A percentile compares a stretch with the other conserved stretches of the same genome.
Conservation (phyloP, 2,113 vertebrate species). For the Brachionichthys hirsutus region DNA sequence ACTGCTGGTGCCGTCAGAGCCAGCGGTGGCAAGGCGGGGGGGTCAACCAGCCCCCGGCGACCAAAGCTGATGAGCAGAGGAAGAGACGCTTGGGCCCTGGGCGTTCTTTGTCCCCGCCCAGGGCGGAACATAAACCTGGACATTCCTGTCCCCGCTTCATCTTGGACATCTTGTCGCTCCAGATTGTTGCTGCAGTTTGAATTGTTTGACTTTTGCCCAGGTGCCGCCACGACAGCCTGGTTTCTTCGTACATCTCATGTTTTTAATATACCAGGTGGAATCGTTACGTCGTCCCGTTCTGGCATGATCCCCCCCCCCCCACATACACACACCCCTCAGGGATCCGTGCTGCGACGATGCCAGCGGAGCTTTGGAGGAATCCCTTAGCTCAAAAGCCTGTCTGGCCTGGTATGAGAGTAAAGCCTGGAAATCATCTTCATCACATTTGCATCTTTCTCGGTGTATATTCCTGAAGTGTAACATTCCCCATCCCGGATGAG, state of each 20-base stretch:
- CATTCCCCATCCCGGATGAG: slow-evolving; percentile 56
- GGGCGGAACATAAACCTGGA: slow-evolving; percentile 10
- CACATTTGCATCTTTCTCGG: not conserved
- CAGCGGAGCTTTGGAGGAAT: slow-evolving; percentile 33
- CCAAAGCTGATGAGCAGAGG: slow-evolving; percentile 49
- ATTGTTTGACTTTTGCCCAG: slow-evolving; percentile 12
- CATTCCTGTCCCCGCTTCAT: too few relatives aligned
- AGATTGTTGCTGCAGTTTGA: slow-evolving; percentile 16
- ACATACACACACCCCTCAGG: slow-evolving; percentile 31
- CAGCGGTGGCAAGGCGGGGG: slow-evolving; percentile 26
- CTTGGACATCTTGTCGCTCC: not conserved
- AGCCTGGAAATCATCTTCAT: not conserved
- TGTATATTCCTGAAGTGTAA: slow-evolving; percentile 35
- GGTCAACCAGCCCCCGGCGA: slow-evolving; percentile 49
- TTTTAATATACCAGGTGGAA: not conserved
- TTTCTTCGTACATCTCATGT: slow-evolving; percentile 20
- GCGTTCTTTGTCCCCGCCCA: not conserved
- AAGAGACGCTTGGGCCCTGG: slow-evolving; percentile 38
- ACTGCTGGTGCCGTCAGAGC: slow-evolving; percentile 32
- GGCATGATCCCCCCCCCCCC: slow-evolving; percentile 20
- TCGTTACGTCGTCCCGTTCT: slow-evolving; percentile 21
- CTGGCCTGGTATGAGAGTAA: not conserved
- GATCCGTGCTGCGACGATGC: slow-evolving; percentile 21
- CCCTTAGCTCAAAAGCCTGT: slow-evolving; percentile 11
- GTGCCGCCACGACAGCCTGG: slow-evolving; percentile 33